Percentiles rank a stretch among this genome's conserved stretches.
phyloP scores from a whole-genome alignment of 1,140 invertebrate genomes.

The Atta cephalotes region DNA sequence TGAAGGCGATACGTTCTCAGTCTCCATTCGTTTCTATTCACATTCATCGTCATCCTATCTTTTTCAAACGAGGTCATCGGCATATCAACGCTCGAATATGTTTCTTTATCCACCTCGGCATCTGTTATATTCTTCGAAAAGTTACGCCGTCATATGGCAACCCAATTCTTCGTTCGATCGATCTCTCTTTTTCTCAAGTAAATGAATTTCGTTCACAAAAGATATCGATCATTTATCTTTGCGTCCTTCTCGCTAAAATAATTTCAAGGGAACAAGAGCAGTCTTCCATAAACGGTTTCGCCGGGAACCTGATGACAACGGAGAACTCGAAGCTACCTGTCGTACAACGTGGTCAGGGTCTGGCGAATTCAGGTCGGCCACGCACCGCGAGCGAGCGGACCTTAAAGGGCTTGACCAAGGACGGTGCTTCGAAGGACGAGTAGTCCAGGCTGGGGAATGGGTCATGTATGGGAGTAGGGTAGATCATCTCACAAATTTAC shows the following conservation, averaged over 20 bases:
- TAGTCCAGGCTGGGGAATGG: conserved; percentile 15
- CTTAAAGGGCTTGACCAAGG: conserved; percentile 76
- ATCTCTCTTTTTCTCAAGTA: background rate
- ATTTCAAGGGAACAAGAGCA: conserved; percentile 29
- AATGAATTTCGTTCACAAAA: background rate
- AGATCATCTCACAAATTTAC: conserved; percentile 11
- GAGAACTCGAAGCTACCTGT: conserved; percentile 45
- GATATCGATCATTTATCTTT: background rate
- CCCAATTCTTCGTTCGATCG: conserved; percentile 25
- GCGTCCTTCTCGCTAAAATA: conserved; percentile 6
- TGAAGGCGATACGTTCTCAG: background rate
- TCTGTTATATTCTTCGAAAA: background rate
- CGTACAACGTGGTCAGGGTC: conserved; percentile 79
- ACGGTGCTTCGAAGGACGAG: conserved; percentile 65
- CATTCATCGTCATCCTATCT: conserved; percentile 10
- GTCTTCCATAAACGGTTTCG: conserved; percentile 61
- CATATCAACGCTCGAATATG: background rate
- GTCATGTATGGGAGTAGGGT: conserved; percentile 14
- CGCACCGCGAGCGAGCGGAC: conserved; percentile 21
- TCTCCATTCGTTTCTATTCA: conserved; percentile 5
- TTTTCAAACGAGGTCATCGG: conserved; percentile 6
- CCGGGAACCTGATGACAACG: conserved; percentile 38
- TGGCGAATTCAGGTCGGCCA: conserved; percentile 67
- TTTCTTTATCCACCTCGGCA: background rate
- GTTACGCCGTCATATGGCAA: background rate